These are phyloP conservation scores for Pteruthius melanotis DNA, from an alignment of 2,113 vertebrate genomes.

Conservation along the genomic window DNA sequence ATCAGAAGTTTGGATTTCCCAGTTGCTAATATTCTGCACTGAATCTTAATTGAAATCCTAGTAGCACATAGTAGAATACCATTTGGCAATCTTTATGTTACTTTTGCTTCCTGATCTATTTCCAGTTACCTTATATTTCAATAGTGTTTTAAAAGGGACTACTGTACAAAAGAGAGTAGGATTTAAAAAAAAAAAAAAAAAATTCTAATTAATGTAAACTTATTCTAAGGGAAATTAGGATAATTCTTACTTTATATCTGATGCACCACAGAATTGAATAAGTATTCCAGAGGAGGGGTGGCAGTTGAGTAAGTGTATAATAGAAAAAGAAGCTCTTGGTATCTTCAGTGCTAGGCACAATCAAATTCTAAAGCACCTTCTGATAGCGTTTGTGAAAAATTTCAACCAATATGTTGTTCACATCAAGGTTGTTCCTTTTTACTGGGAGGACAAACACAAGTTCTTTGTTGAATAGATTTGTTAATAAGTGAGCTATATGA, in stretches of 20 bases:
- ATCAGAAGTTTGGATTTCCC: neutral
- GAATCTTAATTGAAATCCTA: neutral
- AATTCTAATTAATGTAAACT: neutral
- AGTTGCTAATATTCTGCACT: neutral
- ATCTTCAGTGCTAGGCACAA: neutral
- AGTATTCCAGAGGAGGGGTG: neutral
- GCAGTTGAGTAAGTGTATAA: neutral
- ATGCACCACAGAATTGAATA: neutral
- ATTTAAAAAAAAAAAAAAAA: neutral
- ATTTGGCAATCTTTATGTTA: neutral
- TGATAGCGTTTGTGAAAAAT: neutral
- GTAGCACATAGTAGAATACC: neutral
- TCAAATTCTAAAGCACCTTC: neutral
- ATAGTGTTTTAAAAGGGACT: neutral
- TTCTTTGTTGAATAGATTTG: neutral
- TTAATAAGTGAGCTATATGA: neutral
- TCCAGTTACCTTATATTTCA: neutral
- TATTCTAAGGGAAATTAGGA: neutral
- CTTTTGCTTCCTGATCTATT: neutral
- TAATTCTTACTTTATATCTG: neutral
- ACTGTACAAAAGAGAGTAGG: neutral
- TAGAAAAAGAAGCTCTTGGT: neutral
- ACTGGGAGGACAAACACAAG: neutral
- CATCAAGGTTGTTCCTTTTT: neutral
- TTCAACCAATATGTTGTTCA: neutral